Percentiles rank a stretch among this genome's conserved stretches.
These are phyloP conservation scores for Arenicola marina DNA, from an alignment of 2,888 invertebrate species.

Conservation along the genomic window DNA sequence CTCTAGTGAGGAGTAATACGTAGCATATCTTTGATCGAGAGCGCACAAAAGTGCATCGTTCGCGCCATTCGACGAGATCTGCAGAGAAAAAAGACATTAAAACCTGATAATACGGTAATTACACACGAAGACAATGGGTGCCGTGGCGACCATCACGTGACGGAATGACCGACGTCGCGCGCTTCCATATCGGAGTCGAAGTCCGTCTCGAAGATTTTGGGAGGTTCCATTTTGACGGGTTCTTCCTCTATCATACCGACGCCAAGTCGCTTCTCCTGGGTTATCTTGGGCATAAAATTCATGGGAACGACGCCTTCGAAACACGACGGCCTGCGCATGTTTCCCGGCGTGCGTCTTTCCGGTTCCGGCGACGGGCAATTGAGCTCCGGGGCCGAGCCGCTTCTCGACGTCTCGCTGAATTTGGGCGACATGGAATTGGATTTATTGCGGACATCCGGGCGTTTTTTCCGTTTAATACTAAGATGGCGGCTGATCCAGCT, in stretches of 20 bases:
- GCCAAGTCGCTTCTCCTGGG: neutral
- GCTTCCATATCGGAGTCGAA: conserved; percentile 2
- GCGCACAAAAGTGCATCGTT: too few species aligned
- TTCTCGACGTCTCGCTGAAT: conserved; percentile 7
- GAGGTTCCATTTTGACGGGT: neutral
- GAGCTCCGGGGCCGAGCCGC: conserved; percentile 20
- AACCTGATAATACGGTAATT: too few species aligned
- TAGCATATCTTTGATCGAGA: too few species aligned
- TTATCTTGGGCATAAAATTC: conserved; percentile 15
- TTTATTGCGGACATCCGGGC: neutral
- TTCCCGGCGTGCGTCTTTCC: neutral
- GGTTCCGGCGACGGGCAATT: neutral
- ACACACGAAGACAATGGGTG: too few species aligned
- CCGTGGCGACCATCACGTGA: too few species aligned
- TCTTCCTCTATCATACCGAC: neutral
- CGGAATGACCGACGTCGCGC: too few species aligned
- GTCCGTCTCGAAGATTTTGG: neutral
- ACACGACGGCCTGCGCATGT: conserved; percentile 38
- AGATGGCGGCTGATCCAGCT: conserved; percentile 35
- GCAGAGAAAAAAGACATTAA: too few species aligned
- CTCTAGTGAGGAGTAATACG: too few species aligned
- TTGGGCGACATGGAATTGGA: neutral
- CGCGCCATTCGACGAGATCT: too few species aligned
- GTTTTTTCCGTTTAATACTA: conserved; percentile 30
- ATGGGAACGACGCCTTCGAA: conserved; percentile 31